Evolutionary conservation across 2,797 vertebrate genomes (phyloP).

Genomic region (Taenioides sp.): DNA sequence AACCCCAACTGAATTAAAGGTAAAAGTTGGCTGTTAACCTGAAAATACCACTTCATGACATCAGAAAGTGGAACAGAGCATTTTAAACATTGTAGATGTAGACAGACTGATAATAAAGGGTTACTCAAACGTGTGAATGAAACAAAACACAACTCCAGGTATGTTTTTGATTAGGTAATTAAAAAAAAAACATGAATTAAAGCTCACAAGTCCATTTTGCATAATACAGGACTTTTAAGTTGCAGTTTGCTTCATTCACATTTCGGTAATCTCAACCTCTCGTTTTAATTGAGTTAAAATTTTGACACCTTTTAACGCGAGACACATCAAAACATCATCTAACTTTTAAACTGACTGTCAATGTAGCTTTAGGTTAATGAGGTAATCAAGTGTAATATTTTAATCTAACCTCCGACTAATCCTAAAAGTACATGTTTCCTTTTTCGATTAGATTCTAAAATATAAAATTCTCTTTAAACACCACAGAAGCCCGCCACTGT

Average conservation of each 20-base stretch:
- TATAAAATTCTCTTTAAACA: not conserved
- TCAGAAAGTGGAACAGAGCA: no score
- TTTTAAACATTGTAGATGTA: no score
- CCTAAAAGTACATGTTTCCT: not conserved
- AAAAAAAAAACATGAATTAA: no score
- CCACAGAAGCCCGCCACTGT: conserved; percentile 13
- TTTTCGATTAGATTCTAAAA: not conserved
- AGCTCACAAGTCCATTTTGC: no score
- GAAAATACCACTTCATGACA: no score
- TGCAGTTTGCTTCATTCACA: not conserved
- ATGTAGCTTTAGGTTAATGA: not conserved
- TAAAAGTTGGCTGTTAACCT: no score
- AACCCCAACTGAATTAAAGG: no score
- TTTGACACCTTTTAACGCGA: not conserved
- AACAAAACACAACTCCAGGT: no score
- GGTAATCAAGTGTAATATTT: not conserved
- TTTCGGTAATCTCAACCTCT: not conserved
- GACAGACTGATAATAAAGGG: no score
- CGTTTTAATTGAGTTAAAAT: not conserved
- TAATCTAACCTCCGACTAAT: not conserved
- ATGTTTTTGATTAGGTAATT: no score
- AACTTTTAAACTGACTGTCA: not conserved
- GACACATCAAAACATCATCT: not conserved
- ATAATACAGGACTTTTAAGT: no score
- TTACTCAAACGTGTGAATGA: no score